Evolutionary conservation across 2,888 invertebrate genomes (phyloP), one percentile per base, ranked within the genome.

Genomic region (Aromia moschata): DNA sequence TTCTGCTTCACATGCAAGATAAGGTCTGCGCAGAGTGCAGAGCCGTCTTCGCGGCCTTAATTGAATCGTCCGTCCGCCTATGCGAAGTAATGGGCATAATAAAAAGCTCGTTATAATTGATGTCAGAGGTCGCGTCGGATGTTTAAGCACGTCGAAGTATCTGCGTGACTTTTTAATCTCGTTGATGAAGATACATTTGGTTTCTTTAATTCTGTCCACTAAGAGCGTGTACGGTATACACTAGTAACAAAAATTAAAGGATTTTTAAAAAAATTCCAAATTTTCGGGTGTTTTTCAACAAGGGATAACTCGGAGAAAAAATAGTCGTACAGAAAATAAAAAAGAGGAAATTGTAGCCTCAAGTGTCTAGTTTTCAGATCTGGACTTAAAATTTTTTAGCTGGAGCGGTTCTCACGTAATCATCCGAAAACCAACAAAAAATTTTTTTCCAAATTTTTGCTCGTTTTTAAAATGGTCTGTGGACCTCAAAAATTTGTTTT

Each of bases 51-150:
- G 44, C 25, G 31, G 44, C 12, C 12, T 12, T 56, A 56, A 56
- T 56, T 56, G 36, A 56, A 20, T 43, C 33, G 44, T 56, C 51
- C n/a, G n/a, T 51, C 37, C 43, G 38, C 40, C 40, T 31, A 46
- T 45, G 14, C 7, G 5, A 9, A 36, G 11, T 36, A 36, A 47
- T 36, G 16, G 31, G 36, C 17, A 12, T 20, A 11, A 33, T 11
- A 11, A 33, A 11, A 10, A 16, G 17, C 46, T 33, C 33, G 33
- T 46, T 46, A 31, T 16, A 33, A 33, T 14, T 16, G 17, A 46
- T 16, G 46, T 31, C 46, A 46, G 11, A 31, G 46, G 46, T 46
- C 31, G 15, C 12, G 15, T 33, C 17, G 31, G 25, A 12, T 10
- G 30, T 44, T 44, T 12, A 44, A 30, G 30, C 12, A 12, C 30